Evolutionary conservation across 2,888 invertebrate genomes (phyloP).

Genomic region (Linnaemya tessellans): DNA sequence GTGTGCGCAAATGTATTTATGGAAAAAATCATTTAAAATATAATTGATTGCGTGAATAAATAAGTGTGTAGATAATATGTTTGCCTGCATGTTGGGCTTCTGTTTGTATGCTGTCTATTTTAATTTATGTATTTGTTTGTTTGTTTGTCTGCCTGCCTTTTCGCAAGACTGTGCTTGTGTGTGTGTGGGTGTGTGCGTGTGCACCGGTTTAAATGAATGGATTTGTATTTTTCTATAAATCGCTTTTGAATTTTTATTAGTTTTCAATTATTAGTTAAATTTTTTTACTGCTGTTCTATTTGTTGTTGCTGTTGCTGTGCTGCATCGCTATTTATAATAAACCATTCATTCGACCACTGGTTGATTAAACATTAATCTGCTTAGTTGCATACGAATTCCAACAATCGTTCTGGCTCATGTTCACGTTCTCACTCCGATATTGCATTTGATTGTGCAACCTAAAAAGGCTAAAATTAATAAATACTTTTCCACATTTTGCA

Average conservation of each 20-base stretch:
- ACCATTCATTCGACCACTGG: conserved; percentile 62
- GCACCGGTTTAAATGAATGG: conserved; percentile 42
- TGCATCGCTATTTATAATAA: conserved; percentile 55
- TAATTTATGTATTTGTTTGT: conserved; percentile 16
- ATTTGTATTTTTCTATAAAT: conserved; percentile 60
- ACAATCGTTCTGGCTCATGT: conserved; percentile 9
- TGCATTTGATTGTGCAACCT: conserved; percentile 25
- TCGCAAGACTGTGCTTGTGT: neutral
- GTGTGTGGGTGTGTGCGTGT: conserved; percentile 10
- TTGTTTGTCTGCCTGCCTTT: conserved; percentile 2
- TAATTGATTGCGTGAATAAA: conserved; percentile 65
- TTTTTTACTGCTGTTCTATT: conserved; percentile 19
- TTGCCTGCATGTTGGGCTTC: neutral
- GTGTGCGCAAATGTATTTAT: conserved; percentile 6
- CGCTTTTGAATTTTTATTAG: conserved; percentile 67
- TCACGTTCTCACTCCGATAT: conserved; percentile 1
- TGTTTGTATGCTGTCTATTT: conserved; percentile 28
- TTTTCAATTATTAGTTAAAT: conserved; percentile 66
- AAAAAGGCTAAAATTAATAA: conserved; percentile 34
- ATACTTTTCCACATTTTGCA: neutral
- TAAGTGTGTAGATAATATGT: conserved; percentile 36
- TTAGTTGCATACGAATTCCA: conserved; percentile 49
- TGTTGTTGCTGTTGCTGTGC: conserved; percentile 9
- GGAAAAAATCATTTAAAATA: conserved; percentile 46
- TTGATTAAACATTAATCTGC: conserved; percentile 67